These are phyloP conservation scores for Trididemnum miniatum DNA, from an alignment of 23 tunicate genomes.

Conservation along the genomic window DNA sequence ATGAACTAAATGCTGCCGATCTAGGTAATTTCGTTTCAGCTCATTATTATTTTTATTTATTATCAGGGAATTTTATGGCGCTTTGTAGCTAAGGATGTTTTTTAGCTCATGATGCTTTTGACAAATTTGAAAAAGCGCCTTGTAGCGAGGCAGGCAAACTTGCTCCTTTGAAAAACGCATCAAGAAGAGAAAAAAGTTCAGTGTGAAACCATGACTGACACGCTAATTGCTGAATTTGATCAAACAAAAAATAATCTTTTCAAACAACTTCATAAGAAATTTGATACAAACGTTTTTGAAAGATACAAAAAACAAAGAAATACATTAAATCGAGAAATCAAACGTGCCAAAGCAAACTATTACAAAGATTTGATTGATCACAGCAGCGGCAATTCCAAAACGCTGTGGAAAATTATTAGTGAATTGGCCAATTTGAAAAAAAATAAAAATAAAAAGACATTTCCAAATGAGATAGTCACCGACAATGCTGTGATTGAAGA, in stretches of 20 bases:
- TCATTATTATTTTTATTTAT: neutral
- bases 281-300: neutral
- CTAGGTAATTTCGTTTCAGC: neutral
- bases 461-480: neutral
- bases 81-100: too few species aligned
- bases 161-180: neutral
- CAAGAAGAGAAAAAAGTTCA: neutral
- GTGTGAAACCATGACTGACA: neutral
- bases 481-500: neutral
- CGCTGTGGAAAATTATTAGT: neutral
- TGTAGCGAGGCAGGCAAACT: neutral
- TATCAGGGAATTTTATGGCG: too few species aligned
- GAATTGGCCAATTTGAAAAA: neutral
- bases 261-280: neutral
- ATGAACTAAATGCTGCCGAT: neutral
- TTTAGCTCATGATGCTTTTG: neutral
- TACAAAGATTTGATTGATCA: neutral
- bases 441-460: neutral
- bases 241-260: neutral
- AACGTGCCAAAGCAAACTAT: slow-evolving; percentile 2
- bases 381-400: neutral
- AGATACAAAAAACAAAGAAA: neutral
- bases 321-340: neutral
- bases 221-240: neutral
- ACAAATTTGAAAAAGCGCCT: neutral